Conservation (phyloP, 2,113 vertebrate species). For the Myrmophylax atrothorax region DNA sequence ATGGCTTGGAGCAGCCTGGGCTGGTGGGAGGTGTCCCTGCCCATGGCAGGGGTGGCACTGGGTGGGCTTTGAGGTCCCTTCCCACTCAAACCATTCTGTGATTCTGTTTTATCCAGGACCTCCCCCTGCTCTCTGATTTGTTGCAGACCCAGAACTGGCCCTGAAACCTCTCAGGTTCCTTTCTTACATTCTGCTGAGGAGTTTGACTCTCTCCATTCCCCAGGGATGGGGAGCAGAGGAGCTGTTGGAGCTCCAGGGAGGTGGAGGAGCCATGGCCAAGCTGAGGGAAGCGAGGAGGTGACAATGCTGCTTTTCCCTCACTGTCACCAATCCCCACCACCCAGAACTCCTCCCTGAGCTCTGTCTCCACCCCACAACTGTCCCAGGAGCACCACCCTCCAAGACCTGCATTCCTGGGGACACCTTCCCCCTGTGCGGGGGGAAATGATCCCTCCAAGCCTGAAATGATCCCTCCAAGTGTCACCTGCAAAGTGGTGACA, state of each 20-base stretch:
- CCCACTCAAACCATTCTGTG: background rate
- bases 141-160: background rate
- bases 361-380: background rate
- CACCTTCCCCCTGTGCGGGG: background rate
- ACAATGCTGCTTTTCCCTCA: background rate
- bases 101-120: background rate
- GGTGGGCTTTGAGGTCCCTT: background rate
- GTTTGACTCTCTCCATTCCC: background rate
- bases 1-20: background rate
- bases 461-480: rapidly evolving
- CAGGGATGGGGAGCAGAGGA: background rate
- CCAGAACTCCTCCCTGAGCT: background rate
- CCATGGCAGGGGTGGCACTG: background rate
- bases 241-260: background rate
- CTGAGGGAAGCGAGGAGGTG: background rate
- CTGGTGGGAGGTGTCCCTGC: background rate
- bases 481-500: background rate
- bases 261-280: too few species aligned
- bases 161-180: background rate
- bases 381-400: background rate
- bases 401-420: background rate
- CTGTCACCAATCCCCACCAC: too few species aligned
- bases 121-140: background rate
- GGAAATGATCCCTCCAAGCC: rapidly evolving
- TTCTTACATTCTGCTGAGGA: background rate